Conservation (phyloP, 2,113 vertebrate species). For the Lucifuga dentata region DNA sequence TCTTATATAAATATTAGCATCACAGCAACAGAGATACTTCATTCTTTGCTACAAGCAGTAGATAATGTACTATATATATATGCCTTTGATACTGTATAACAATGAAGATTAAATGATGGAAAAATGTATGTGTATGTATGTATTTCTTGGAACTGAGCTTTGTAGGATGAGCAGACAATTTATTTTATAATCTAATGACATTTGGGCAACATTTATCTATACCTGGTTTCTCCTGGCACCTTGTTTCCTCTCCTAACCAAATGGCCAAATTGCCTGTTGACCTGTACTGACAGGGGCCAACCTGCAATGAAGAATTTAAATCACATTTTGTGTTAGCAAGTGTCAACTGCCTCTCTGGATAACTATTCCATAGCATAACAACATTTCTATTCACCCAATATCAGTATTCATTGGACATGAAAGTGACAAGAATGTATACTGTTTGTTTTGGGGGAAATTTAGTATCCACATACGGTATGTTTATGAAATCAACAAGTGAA, state of each 20-base stretch:
- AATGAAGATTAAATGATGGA: constrained; percentile 18
- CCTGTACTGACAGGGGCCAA: constrained; percentile 73
- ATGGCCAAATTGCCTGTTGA: constrained; percentile 50
- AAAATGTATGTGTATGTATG: constrained; percentile 13
- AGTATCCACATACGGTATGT: constrained; percentile 17
- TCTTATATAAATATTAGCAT: constrained; percentile 31
- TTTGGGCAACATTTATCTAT: constrained; percentile 71
- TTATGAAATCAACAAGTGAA: constrained; percentile 39
- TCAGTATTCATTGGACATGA: background rate
- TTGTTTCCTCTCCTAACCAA: constrained; percentile 46
- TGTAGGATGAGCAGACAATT: constrained; percentile 22
- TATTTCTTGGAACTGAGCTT: constrained; percentile 14
- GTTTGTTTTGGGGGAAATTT: constrained; percentile 7
- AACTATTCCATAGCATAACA: constrained; percentile 41
- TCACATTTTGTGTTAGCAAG: constrained; percentile 67
- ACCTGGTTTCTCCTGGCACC: constrained; percentile 64
- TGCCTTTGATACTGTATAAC: background rate
- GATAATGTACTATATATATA: background rate
- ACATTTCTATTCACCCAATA: constrained; percentile 5
- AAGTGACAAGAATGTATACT: background rate
- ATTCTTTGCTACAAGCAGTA: constrained; percentile 8
- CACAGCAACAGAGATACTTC: constrained; percentile 17
- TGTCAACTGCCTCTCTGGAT: constrained; percentile 53
- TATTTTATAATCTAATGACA: constrained; percentile 55
- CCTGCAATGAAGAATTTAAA: constrained; percentile 63